A percentile compares a stretch with the other conserved stretches of the same genome.
Conservation (phyloP, 2,888 invertebrate genomes). For the Xestia rhomboidea region DNA sequence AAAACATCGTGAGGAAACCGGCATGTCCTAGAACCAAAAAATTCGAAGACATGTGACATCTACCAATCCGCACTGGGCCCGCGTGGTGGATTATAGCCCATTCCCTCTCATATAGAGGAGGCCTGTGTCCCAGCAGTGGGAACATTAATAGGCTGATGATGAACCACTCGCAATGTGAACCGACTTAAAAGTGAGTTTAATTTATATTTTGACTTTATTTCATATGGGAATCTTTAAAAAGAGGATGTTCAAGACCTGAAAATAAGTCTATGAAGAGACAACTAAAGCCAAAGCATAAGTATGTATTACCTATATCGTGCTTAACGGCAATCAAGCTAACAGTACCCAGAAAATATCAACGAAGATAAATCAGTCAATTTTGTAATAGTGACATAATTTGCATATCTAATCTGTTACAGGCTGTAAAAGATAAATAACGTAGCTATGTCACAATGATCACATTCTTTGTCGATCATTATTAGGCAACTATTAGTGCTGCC, state of each 20-base stretch:
- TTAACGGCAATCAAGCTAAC: background rate
- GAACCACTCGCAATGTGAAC: no score
- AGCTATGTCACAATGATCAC: conserved; percentile 63
- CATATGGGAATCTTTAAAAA: no score
- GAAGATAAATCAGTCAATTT: conserved; percentile 28
- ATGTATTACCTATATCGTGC: background rate
- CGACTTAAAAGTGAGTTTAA: background rate
- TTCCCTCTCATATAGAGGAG: no score
- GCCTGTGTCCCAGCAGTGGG: no score
- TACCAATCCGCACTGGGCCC: no score
- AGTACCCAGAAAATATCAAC: background rate
- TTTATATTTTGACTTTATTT: no score
- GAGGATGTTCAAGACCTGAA: no score
- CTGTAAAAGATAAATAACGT: conserved; percentile 45
- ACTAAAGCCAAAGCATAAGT: background rate
- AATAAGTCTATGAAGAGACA: background rate
- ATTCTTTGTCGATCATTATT: conserved; percentile 70
- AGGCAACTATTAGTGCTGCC: conserved; percentile 66
- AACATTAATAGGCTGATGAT: no score
- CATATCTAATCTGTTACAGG: conserved; percentile 31
- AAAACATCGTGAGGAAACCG: no score
- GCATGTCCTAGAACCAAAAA: no score
- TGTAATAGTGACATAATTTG: conserved; percentile 33
- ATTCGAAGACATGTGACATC: no score
- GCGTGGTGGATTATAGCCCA: no score